Base-by-base conservation (phyloP, 2,797 vertebrate species). In the Alca torda region DNA sequence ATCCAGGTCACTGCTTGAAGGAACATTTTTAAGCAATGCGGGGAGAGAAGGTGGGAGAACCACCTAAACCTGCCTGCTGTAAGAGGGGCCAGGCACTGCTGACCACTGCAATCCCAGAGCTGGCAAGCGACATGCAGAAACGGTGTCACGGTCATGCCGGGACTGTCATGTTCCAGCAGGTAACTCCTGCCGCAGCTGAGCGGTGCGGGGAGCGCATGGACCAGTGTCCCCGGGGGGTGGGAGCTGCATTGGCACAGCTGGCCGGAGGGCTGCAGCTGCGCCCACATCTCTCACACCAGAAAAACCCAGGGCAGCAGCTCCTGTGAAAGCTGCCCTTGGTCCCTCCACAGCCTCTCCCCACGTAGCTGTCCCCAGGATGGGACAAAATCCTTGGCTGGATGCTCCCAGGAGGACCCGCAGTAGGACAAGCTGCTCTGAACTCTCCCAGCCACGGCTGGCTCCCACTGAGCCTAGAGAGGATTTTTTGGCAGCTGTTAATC, bases 91-190 rank as follows among this genome's bases (percentile, higher is more conserved):
- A 14, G 70, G 39, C 12, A 5, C 60, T 14, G 64, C 65, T 2
- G n/a, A 4, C 13, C 2, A 1, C 28, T 11, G 21, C 35, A 6
- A 2, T 10, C 68, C 45, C 10, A 1, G 51, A 14, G 37, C 26
- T 19, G 73, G 53, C 26, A 24, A 48, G 43, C 1, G 12, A 41
- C 56, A 28, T 13, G 1, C 17, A 24, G 65, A 67, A 23, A 6
- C 0, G 0, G 11, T 10, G 69, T 7, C 41, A 9, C 0, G 4
- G 76, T 39, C 65, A 33, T 0, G 17, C 10, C 35, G 39, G n/a
- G 28, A 30, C 37, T 6, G 1, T 1, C 2, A 1, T 1, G 7
- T 35, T 24, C 10, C 43, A 60, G 53, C 35, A 11, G 48, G 43
- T 16, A 59, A 45, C 18, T 26, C 46, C 64, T 43, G n/a, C 43